These are phyloP conservation scores for Cladorhizidae sp. DNA, from an alignment of 37 sponge, comb jelly and placozoan genomes.

Conservation along the genomic window DNA sequence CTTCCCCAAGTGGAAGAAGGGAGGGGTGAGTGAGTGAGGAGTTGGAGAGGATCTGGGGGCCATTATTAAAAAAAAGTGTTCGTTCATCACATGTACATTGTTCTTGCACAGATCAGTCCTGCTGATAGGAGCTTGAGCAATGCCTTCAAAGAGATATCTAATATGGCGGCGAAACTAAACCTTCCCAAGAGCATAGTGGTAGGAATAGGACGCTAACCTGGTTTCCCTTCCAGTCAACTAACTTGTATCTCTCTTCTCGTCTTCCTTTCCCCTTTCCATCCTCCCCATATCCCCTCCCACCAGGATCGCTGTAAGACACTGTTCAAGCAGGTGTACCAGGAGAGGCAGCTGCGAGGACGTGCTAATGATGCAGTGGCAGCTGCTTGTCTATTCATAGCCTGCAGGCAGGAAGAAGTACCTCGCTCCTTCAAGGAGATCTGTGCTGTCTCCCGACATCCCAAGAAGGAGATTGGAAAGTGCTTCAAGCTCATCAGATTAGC, in stretches of 20 bases:
- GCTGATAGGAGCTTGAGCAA: constrained; percentile 76
- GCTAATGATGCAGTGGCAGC: constrained; percentile 95
- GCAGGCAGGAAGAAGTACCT: constrained; percentile 91
- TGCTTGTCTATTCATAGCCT: constrained; percentile 97
- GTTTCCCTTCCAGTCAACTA: not conserved
- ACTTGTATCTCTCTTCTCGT: not conserved
- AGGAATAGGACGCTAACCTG: not conserved
- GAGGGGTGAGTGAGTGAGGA: constrained; percentile 44
- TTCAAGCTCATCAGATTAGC: constrained; percentile 88
- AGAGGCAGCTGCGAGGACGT: constrained; percentile 87
- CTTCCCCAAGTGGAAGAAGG: constrained; percentile 71
- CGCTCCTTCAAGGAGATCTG: constrained; percentile 98
- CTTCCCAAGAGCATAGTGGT: constrained; percentile 89
- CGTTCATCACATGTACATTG: not conserved
- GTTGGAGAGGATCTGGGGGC: not conserved
- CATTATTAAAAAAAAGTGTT: not conserved
- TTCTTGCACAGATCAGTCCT: constrained; percentile 33
- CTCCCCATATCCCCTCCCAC: not conserved
- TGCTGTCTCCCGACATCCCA: constrained; percentile 88
- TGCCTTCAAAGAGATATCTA: constrained; percentile 82
- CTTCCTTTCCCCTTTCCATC: not conserved
- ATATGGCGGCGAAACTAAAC: constrained; percentile 92
- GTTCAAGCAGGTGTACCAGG: constrained; percentile 90
- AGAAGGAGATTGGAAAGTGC: constrained; percentile 97
- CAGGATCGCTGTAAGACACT: constrained; percentile 90